A percentile compares a stretch with the other conserved stretches of the same genome.
Conservation (phyloP, 1,140 invertebrate species). For the Aphaenogaster rudis region DNA sequence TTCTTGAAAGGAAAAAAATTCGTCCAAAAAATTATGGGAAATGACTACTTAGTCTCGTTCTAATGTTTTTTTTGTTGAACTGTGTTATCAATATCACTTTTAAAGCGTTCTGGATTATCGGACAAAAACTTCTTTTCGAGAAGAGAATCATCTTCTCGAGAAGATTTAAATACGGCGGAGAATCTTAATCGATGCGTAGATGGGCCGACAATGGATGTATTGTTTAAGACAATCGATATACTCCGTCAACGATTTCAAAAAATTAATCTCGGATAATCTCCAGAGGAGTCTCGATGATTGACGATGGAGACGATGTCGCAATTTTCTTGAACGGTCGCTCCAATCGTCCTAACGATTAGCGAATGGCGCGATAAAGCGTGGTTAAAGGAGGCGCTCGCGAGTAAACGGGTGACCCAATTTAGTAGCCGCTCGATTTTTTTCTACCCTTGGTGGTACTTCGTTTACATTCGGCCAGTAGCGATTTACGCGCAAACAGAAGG, state of each 20-base stretch:
- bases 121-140: not conserved
- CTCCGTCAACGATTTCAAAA: not conserved
- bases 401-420: constrained; percentile 53
- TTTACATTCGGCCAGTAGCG: constrained; percentile 50
- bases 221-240: not conserved
- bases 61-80: no score
- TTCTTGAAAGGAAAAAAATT: no score
- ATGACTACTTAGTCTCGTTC: no score
- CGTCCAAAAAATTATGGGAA: no score
- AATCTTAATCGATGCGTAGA: not conserved
- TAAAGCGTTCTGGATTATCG: not conserved
- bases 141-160: not conserved
- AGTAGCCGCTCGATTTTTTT: constrained; percentile 52
- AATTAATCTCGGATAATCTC: constrained; percentile 13
- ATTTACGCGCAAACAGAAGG: constrained; percentile 21
- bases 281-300: not conserved
- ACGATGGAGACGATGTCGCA: not conserved
- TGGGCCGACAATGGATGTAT: not conserved
- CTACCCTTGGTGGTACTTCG: constrained; percentile 35
- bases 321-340: not conserved
- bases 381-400: constrained; percentile 11
- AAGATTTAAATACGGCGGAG: not conserved
- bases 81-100: not conserved
- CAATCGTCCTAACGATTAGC: constrained; percentile 23
- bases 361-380: constrained; percentile 17